Evolutionary conservation across 2,797 vertebrate species (phyloP).

Genomic region (Labeo calbasu): DNA sequence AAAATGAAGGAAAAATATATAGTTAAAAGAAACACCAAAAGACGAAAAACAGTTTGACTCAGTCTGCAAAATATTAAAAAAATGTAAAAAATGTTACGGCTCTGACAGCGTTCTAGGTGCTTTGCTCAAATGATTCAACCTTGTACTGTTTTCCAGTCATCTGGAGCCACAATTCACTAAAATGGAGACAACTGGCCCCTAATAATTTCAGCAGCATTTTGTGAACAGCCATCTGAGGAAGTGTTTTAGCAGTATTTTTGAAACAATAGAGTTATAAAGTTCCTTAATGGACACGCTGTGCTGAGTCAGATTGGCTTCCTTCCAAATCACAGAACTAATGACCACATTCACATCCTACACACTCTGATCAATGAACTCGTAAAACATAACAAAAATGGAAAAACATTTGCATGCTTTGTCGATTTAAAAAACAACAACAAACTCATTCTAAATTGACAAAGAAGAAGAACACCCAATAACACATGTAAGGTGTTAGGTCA

Average conservation of each 20-base stretch:
- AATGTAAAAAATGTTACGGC: not conserved
- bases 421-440: not conserved
- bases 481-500: not conserved
- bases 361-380: not conserved
- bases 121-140: not conserved
- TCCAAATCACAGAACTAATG: not conserved
- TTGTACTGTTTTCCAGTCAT: not conserved
- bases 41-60: constrained; percentile 2
- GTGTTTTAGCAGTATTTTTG: too few species aligned
- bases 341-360: not conserved
- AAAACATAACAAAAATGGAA: not conserved
- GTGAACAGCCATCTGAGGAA: too few species aligned
- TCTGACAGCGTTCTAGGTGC: not conserved
- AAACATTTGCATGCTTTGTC: not conserved
- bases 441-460: not conserved
- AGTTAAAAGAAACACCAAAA: not conserved
- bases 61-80: not conserved
- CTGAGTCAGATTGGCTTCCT: not conserved
- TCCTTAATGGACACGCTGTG: not conserved
- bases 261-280: not conserved
- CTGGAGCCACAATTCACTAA: not conserved
- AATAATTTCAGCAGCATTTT: not conserved
- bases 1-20: not conserved
- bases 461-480: not conserved
- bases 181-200: not conserved